Evolutionary conservation across 2,888 invertebrate genomes (phyloP).

Genomic region (Yponomeuta cagnagella): DNA sequence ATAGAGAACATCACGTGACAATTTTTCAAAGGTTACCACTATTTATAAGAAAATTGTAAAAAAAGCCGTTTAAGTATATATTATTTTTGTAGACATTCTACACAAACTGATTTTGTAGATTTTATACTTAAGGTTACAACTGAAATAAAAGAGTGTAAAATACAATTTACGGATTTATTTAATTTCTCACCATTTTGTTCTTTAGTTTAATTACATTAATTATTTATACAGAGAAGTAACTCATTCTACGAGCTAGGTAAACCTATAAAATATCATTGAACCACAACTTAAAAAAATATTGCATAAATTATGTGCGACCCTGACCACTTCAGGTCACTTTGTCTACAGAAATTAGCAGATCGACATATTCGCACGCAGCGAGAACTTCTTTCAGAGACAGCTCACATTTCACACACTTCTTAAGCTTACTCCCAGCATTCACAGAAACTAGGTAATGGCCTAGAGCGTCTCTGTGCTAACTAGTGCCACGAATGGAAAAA

Average conservation of each 20-base stretch:
- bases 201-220: not conserved
- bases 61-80: not conserved
- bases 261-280: not conserved
- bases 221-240: not conserved
- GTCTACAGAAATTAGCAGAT: too few relatives aligned
- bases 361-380: too few relatives aligned
- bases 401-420: too few relatives aligned
- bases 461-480: too few relatives aligned
- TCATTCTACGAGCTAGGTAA: not conserved
- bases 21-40: slow-evolving; percentile 50
- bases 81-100: slow-evolving; percentile 2
- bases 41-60: slow-evolving; percentile 1
- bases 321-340: too few relatives aligned
- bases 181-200: slow-evolving; percentile 16
- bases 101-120: not conserved
- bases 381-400: too few relatives aligned
- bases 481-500: too few relatives aligned
- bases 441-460: too few relatives aligned
- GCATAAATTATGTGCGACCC: too few relatives aligned
- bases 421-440: too few relatives aligned
- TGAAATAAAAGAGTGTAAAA: slow-evolving; percentile 27
- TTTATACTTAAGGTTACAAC: not conserved
- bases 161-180: slow-evolving; percentile 20
- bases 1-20: slow-evolving; percentile 17
- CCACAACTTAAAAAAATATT: not conserved